Evolutionary conservation across 2,797 vertebrate genomes (phyloP), one percentile per base, ranked within the genome.

Genomic region (Muraenolepis orangiensis): DNA sequence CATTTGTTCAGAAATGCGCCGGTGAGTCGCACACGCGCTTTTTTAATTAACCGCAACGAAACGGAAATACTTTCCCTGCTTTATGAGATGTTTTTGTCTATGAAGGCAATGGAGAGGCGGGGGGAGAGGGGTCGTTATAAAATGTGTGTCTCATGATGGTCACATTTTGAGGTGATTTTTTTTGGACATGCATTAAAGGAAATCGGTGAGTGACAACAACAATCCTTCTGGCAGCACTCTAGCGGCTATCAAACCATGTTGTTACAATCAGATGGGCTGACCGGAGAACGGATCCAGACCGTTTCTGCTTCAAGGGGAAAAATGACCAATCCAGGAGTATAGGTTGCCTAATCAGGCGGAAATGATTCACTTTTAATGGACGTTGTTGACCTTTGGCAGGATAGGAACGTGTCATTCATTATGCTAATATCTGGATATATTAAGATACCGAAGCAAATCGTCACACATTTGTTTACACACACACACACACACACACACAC

Each of bases 191-290:
- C 20, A 57, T 57, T 31, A 31, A 31, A 20, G 28, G 28, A 23
- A 72, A 29, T 13, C 20, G 8, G 29, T 18, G 1, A 34, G 3
- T 70, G 38, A 18, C 83, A 75, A 87, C 86, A 89, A 85, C 89
- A 83, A 84, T 77, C 86, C 87, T 87, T 88, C 86, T 87, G 82
- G 81, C 78, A 71, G 82, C 83, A 88, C 89, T 90, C 90, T 81
- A 86, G 82, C 74, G 85, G 86, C 86, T 87, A 87, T 91, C 88
- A 91, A 81, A 57, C 51, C 20, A 57, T 57, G 51, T 57, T 57
- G 20, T 88, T 78, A 81, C 88, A 88, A 90, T 91, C 87, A 88
- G 81, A 81, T 79, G 82, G 86, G 84, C 82, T 88, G 84, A 91
- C 88, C 87, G 83, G 89, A 91, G 81, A 86, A n/a, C n/a, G n/a